phyloP scores from a whole-genome alignment of 1,140 invertebrate genomes.

The Eriosoma lanigerum region DNA sequence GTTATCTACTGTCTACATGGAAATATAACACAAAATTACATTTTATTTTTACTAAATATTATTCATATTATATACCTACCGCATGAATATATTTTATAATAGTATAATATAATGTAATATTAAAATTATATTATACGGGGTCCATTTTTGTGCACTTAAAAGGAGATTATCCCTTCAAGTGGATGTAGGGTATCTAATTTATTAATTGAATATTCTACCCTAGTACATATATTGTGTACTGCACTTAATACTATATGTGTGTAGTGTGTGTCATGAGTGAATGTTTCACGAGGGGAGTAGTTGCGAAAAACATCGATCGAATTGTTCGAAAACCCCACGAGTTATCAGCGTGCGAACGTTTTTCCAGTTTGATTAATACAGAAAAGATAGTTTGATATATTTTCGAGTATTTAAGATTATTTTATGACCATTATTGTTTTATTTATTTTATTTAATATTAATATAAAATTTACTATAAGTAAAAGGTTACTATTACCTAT shows the following conservation, averaged over 20 bases:
- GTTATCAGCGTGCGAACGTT: background rate
- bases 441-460: no score
- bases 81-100: no score
- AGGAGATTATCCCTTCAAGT: slow-evolving; percentile 42
- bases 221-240: background rate
- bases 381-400: no score
- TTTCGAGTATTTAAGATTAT: no score
- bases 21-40: background rate
- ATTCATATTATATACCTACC: no score
- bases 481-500: no score
- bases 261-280: background rate
- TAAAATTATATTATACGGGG: background rate
- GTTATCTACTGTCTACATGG: no score
- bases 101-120: background rate
- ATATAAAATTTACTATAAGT: no score
- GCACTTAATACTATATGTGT: background rate
- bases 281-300: background rate
- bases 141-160: slow-evolving; percentile 31
- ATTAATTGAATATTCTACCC: slow-evolving; percentile 43
- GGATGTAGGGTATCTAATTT: slow-evolving; percentile 24
- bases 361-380: background rate
- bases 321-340: background rate
- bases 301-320: slow-evolving; percentile 24
- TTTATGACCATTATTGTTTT: no score
- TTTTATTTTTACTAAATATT: background rate